phyloP scores from a whole-genome alignment of 2,888 invertebrate genomes.

The Cylloceria caligata region DNA sequence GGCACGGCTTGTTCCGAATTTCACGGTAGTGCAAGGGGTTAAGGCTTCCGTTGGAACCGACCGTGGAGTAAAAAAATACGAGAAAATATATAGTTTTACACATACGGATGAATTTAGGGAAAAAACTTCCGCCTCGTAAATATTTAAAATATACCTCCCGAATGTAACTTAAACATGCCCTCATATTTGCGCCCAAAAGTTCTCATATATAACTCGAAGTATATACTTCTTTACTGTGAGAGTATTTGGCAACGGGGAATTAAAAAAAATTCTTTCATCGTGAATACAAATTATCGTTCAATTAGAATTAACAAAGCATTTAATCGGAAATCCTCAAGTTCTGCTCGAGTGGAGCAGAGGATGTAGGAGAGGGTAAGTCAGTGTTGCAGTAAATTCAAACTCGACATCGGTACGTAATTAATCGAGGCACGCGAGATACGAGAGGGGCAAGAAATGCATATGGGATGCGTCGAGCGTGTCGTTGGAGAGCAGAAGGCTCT shows the following conservation, averaged over 20 bases:
- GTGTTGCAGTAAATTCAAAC: background rate
- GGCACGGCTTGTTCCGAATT: too few relatives aligned
- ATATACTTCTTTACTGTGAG: too few relatives aligned
- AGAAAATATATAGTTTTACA: background rate
- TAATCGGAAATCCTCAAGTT: background rate
- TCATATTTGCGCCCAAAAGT: too few relatives aligned
- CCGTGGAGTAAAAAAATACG: background rate
- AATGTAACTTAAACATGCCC: background rate
- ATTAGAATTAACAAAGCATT: background rate
- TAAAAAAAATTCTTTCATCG: too few relatives aligned
- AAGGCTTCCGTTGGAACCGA: background rate
- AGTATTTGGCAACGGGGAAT: too few relatives aligned
- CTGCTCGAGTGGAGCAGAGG: background rate
- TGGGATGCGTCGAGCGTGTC: conserved; percentile 6
- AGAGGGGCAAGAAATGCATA: conserved; percentile 17
- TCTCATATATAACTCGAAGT: too few relatives aligned
- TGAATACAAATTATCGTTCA: background rate
- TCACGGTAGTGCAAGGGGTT: too few relatives aligned
- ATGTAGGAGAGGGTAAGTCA: background rate
- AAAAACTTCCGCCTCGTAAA: background rate
- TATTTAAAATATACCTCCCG: background rate
- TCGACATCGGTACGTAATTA: background rate
- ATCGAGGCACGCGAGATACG: background rate
- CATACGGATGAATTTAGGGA: background rate
- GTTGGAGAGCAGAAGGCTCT: conserved; percentile 13